phyloP scores from a whole-genome alignment of 2,113 vertebrate species.

The Campylomormyrus numenius region DNA sequence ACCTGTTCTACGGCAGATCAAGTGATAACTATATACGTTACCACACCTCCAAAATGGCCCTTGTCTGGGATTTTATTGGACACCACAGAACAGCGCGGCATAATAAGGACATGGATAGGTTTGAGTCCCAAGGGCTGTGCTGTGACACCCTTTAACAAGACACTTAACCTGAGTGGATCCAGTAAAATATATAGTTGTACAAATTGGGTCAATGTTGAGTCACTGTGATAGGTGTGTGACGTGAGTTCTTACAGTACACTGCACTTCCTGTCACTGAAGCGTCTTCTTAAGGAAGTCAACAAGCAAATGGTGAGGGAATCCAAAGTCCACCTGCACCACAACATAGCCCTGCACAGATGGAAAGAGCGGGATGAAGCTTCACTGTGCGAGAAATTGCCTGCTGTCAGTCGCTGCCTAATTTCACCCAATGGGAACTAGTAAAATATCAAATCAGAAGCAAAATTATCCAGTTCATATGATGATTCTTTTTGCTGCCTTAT shows the following conservation, averaged over 20 bases:
- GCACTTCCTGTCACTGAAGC: conserved; percentile 29
- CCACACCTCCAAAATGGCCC: neutral
- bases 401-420: neutral
- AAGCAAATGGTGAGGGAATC: conserved; percentile 52
- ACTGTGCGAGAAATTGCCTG: neutral
- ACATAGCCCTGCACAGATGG: conserved; percentile 46
- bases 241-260: neutral
- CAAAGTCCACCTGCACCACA: conserved; percentile 57
- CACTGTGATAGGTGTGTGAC: neutral
- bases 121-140: neutral
- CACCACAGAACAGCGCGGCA: neutral
- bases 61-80: neutral
- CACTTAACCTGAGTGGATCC: neutral
- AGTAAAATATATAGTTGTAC: neutral
- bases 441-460: neutral
- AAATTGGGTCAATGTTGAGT: neutral
- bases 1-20: neutral
- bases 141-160: neutral
- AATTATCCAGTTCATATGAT: neutral
- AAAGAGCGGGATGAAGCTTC: neutral
- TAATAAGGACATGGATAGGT: neutral
- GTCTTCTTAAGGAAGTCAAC: conserved; percentile 49
- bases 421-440: neutral
- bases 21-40: neutral
- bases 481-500: neutral